Base-by-base conservation (phyloP, 2,888 invertebrate genomes). In the Gibbula magus region DNA sequence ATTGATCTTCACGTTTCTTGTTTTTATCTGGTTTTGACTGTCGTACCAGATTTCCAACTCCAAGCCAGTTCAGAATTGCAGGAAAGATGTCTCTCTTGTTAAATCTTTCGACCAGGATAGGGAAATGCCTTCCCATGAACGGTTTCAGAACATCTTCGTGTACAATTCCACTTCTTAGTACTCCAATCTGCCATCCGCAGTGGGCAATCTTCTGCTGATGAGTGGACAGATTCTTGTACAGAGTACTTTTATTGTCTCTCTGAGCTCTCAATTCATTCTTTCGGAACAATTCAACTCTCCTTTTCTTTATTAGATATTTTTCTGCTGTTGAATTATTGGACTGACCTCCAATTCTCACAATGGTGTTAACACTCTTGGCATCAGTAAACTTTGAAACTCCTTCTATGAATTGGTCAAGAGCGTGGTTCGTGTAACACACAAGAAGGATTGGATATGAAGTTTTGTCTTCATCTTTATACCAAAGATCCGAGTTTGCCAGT, bases 401-500 rank as follows among this genome's bases (percentile, higher is more conserved):
- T 79, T 90, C 89, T 35, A 91, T 78, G 79, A 91, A 91, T 84
- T 91, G 89, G 82, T 91, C 91, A 3, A 91, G 82, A 7, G 91
- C 91, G 82, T 91, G 91, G 78, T 91, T 91, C 7, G 91, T 91
- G 82, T 88, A 91, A 79, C 89, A 89, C 32, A 91, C 86, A 67
- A 90, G 82, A 7, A 91, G 77, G 35, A 91, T 88, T 10, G 89
- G 90, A 20, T 78, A 16, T 80, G 25, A 20, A 74, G 13, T 16
- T 2, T 22, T 32, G 18, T 29, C 45, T 4, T 52, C 51, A 52
- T 45, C 22, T 22, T 22, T 39, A 29, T 89, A 90, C 94, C 94
- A 94, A 0, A 84, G 32, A 0, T 84, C 39, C 18, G 85, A 84
- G 90, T 96, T 96, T 80, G 94, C 92, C 0, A 97, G 91, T 39